Evolutionary conservation across 2,888 invertebrate genomes (phyloP), one percentile per base, ranked within the genome.

Genomic region (Brachypalpus laphriformis): DNA sequence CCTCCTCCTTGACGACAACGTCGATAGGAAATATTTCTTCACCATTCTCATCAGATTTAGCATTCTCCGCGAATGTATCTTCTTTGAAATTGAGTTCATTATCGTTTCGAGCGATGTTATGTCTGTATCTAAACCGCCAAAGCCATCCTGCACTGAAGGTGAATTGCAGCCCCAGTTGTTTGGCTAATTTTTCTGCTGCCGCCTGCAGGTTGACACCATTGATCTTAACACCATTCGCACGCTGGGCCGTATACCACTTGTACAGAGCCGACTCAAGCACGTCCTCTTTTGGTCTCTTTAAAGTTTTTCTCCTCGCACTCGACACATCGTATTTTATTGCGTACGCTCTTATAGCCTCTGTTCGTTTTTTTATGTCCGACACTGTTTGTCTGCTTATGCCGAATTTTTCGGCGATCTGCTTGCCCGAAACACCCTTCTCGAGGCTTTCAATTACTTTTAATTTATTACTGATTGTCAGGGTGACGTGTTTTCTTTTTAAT

Each of bases 301-400:
- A 9, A 0, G 65, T 72, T 45, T 72, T 80, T 42, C 78, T 40
- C 4, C 31, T 80, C 6, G 57, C 57, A 16, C 61, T 47, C 4
- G 68, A 28, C n/a, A 61, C 57, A 14, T 59, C 65, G 4, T 47
- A 65, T 4, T 65, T 65, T 7, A 22, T 3, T 0, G 78, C 78
- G 25, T 25, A 80, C 11, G 57, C 31, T 42, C 42, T 72, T 14
- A 80, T 80, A 8, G 18, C n/a, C 0, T 11, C 7, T 7, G 47
- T 18, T 7, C 49, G 65, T 9, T 49, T 56, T 49, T 80, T 80
- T 31, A 80, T 80, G 42, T 80, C 78, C 47, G 78, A 80, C 20
- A 80, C 78, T 34, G 72, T 71, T 49, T 72, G 72, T 40, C 57
- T 56, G n/a, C 72, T 65, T 40, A 80, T 80, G 49, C 78, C 78